Percentiles rank a stretch among this genome's conserved stretches.
Conservation (phyloP, 2,113 vertebrate genomes). For the Nycticorax nycticorax region DNA sequence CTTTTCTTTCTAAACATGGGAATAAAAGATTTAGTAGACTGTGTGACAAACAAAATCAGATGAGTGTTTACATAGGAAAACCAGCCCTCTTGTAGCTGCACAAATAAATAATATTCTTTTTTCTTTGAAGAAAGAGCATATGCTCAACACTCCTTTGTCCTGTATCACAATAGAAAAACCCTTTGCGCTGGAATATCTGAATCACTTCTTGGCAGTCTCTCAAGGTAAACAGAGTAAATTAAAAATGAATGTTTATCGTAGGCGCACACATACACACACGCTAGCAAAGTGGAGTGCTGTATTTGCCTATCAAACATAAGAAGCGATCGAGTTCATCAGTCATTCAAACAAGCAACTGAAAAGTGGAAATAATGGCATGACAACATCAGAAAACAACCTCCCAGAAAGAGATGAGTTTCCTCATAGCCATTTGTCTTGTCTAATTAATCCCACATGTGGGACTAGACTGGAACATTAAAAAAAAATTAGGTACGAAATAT, state of each 20-base stretch:
- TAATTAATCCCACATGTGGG: constrained; percentile 75
- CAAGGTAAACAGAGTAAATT: constrained; percentile 85
- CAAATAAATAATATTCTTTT: constrained; percentile 73
- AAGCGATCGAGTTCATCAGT: constrained; percentile 46
- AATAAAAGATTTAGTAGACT: constrained; percentile 62
- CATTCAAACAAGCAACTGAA: constrained; percentile 69
- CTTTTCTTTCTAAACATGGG: constrained; percentile 34
- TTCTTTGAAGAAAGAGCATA: constrained; percentile 66
- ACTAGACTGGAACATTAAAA: constrained; percentile 42
- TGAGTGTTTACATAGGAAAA: constrained; percentile 68
- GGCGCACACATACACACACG: constrained; percentile 41
- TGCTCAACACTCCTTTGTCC: constrained; percentile 82
- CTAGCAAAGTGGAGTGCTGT: constrained; percentile 34
- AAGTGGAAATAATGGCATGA: constrained; percentile 69
- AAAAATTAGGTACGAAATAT: constrained; percentile 46
- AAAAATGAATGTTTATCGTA: constrained; percentile 79
- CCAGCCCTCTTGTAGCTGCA: constrained; percentile 62
- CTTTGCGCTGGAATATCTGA: constrained; percentile 75
- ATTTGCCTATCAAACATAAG: constrained; percentile 69
- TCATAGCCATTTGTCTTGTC: constrained; percentile 64
- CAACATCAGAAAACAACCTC: constrained; percentile 67
- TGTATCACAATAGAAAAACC: constrained; percentile 73
- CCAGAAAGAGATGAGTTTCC: constrained; percentile 62
- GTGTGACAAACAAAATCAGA: constrained; percentile 69
- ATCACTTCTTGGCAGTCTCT: constrained; percentile 78